Percentiles rank a stretch among this genome's conserved stretches.
phyloP scores from a whole-genome alignment of 2,797 vertebrate genomes.

The Fistularia tabacaria region DNA sequence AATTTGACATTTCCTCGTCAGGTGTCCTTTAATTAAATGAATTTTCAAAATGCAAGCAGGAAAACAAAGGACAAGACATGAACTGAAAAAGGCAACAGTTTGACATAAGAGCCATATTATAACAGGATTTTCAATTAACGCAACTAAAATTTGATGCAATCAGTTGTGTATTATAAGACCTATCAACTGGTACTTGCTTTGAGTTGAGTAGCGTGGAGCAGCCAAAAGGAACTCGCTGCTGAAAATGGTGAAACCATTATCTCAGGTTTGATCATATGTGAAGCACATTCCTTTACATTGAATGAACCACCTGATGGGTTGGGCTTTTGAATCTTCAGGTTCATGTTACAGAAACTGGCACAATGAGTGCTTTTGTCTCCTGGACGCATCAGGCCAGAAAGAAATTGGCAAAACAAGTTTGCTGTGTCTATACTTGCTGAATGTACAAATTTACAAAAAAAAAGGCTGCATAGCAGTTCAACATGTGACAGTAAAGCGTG shows the following conservation, averaged over 20 bases:
- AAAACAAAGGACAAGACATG: too few species aligned
- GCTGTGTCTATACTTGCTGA: slow-evolving; percentile 20
- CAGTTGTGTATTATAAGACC: too few species aligned
- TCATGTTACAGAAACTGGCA: slow-evolving; percentile 46
- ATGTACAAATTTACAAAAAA: slow-evolving; percentile 33
- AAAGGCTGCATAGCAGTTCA: slow-evolving; percentile 50
- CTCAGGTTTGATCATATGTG: slow-evolving; percentile 1
- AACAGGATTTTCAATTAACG: too few species aligned
- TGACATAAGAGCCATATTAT: too few species aligned
- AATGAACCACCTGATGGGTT: slow-evolving; percentile 2
- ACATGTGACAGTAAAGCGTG: slow-evolving; percentile 20
- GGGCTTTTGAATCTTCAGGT: slow-evolving; percentile 9
- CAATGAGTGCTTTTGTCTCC: slow-evolving; percentile 3
- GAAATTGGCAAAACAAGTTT: slow-evolving; percentile 47
- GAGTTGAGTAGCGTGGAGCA: slow-evolving; percentile 26
- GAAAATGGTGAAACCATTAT: slow-evolving; percentile 8
- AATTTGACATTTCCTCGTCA: too few species aligned
- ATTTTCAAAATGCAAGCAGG: too few species aligned
- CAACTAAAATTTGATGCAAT: too few species aligned
- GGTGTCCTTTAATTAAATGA: too few species aligned
- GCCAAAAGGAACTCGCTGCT: slow-evolving; percentile 28
- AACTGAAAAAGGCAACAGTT: too few species aligned
- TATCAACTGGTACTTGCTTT: too few species aligned
- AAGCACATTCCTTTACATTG: slow-evolving; percentile 3
- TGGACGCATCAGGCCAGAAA: slow-evolving; percentile 16